Conservation (phyloP, 2,888 invertebrate species). For the Unio pictorum region DNA sequence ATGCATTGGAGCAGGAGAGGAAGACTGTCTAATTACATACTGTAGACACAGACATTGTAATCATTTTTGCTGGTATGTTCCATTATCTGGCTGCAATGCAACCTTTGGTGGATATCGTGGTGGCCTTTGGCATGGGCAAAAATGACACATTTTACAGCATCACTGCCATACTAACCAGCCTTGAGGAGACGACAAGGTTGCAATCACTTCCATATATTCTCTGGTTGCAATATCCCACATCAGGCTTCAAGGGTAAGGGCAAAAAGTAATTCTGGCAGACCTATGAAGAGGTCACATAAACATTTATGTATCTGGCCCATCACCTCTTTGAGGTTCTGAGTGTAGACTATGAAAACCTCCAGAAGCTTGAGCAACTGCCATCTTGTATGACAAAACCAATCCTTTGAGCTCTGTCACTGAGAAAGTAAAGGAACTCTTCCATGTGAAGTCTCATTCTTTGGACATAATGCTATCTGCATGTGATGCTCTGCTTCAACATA, state of each 20-base stretch:
- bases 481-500: not conserved
- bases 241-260: not conserved
- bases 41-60: not conserved
- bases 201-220: not conserved
- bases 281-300: slow-evolving; percentile 3
- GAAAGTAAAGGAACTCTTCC: not conserved
- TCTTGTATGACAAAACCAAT: not conserved
- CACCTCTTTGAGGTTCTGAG: not conserved
- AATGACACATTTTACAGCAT: slow-evolving; percentile 6
- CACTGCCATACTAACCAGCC: not conserved
- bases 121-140: slow-evolving; percentile 8
- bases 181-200: not conserved
- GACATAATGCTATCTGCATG: not conserved
- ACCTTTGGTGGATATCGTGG: not conserved
- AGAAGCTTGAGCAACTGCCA: not conserved
- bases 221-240: not conserved
- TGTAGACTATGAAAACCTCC: not conserved
- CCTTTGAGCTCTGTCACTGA: not conserved
- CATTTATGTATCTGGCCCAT: not conserved
- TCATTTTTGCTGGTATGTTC: too few relatives aligned
- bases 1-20: too few relatives aligned
- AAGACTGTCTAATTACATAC: not conserved
- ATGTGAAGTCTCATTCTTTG: not conserved
- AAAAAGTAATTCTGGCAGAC: slow-evolving; percentile 2
- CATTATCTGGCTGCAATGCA: too few relatives aligned